phyloP scores from a whole-genome alignment of 2,113 vertebrate species.

The Phoenicopterus ruber region DNA sequence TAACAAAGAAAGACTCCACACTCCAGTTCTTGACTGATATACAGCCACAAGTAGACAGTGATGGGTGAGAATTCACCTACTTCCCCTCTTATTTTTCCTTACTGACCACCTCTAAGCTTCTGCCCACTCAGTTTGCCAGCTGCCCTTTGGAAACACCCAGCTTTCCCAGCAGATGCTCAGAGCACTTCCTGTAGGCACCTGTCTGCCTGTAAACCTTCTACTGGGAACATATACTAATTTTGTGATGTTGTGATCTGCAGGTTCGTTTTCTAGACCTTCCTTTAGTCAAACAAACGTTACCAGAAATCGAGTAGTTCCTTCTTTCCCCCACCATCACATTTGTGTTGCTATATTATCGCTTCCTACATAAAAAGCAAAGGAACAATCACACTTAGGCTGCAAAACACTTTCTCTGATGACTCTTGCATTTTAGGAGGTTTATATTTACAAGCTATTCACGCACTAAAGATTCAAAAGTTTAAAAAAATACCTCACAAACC shows the following conservation, averaged over 20 bases:
- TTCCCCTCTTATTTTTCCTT: not conserved
- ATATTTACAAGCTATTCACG: not conserved
- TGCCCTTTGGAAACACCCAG: not conserved
- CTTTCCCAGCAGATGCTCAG: not conserved
- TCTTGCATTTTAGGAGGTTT: not conserved
- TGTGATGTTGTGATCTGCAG: not conserved
- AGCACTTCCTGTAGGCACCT: not conserved
- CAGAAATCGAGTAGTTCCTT: not conserved
- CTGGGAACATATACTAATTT: not conserved
- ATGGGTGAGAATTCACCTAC: not conserved
- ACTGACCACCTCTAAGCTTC: not conserved
- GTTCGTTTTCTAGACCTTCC: not conserved
- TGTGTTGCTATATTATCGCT: not conserved
- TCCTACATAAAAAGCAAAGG: not conserved
- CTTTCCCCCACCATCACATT: not conserved
- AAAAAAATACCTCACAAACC: not conserved
- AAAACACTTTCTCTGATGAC: not conserved
- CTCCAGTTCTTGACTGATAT: not conserved
- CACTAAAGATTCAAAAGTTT: not conserved
- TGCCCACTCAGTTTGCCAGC: not conserved
- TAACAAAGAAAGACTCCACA: not conserved
- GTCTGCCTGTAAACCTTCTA: not conserved
- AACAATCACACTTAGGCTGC: not conserved
- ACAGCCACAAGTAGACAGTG: accelerated
- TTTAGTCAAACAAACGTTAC: not conserved